Conservation (phyloP, 2,113 vertebrate species). For the Lontra canadensis region DNA sequence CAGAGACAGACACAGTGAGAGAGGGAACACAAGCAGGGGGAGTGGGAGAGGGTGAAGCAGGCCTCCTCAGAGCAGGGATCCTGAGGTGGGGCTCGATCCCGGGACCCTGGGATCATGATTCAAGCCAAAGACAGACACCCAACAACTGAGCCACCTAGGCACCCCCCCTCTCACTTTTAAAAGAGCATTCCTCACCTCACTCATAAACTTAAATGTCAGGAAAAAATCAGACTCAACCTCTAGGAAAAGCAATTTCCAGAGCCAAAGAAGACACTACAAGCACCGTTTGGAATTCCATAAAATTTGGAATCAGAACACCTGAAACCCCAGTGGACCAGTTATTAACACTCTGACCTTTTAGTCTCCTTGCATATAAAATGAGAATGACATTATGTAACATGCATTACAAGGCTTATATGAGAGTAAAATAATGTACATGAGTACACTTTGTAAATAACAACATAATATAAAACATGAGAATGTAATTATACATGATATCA, state of each 20-base stretch:
- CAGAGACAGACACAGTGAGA: too few species aligned
- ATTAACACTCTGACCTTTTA: not conserved
- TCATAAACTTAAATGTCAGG: not conserved
- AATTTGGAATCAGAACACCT: conserved; percentile 4
- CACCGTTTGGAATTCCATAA: not conserved
- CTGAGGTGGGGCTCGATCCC: too few species aligned
- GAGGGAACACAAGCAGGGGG: too few species aligned
- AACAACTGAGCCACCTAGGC: too few species aligned
- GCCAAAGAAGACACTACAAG: not conserved
- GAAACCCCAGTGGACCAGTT: not conserved
- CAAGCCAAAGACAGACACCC: too few species aligned
- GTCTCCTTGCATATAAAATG: not conserved
- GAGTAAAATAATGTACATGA: not conserved
- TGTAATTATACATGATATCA: not conserved
- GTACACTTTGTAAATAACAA: not conserved
- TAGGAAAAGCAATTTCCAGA: not conserved
- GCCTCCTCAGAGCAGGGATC: too few species aligned
- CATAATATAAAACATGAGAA: conserved; percentile 26
- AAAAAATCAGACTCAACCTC: not conserved
- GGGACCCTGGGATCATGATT: too few species aligned
- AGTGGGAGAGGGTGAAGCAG: too few species aligned
- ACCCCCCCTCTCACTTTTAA: not conserved
- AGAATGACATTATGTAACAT: not conserved
- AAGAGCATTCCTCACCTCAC: not conserved
- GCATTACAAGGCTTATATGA: not conserved